Evolutionary conservation across 1,140 invertebrate species (phyloP).

Genomic region (Probaryconus sp.): DNA sequence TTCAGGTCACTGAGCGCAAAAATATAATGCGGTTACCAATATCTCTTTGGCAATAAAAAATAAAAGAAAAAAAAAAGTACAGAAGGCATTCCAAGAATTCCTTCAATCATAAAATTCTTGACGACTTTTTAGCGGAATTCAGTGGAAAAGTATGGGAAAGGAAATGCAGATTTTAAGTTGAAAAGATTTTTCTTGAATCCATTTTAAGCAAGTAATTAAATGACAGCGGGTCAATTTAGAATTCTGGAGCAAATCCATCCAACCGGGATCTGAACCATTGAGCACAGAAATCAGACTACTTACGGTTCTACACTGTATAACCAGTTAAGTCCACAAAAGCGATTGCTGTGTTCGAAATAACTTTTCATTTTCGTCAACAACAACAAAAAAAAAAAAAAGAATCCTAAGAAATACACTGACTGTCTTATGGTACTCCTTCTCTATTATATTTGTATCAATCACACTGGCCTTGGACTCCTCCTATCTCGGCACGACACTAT

Average conservation of each 20-base stretch:
- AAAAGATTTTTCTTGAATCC: too few species aligned
- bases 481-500: slow-evolving; percentile 79
- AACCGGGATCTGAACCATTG: slow-evolving; percentile 6
- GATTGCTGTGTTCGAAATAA: slow-evolving; percentile 44
- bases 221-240: too few species aligned
- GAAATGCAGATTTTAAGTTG: too few species aligned
- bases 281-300: slow-evolving; percentile 19
- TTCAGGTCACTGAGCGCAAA: too few species aligned
- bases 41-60: too few species aligned
- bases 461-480: slow-evolving; percentile 79
- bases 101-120: too few species aligned
- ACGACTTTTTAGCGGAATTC: too few species aligned
- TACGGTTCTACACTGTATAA: slow-evolving; percentile 20
- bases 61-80: too few species aligned
- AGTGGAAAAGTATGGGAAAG: too few species aligned
- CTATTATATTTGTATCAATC: slow-evolving; percentile 79
- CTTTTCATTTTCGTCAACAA: slow-evolving; percentile 60
- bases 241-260: slow-evolving; percentile 53
- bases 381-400: slow-evolving; percentile 39
- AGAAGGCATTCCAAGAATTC: too few species aligned
- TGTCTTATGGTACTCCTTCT: slow-evolving; percentile 79
- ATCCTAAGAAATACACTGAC: slow-evolving; percentile 73
- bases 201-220: background rate
- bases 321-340: slow-evolving; percentile 33
- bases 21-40: too few species aligned